phyloP scores from a whole-genome alignment of 2,797 vertebrate species.

The Protosalanx chinensis region DNA sequence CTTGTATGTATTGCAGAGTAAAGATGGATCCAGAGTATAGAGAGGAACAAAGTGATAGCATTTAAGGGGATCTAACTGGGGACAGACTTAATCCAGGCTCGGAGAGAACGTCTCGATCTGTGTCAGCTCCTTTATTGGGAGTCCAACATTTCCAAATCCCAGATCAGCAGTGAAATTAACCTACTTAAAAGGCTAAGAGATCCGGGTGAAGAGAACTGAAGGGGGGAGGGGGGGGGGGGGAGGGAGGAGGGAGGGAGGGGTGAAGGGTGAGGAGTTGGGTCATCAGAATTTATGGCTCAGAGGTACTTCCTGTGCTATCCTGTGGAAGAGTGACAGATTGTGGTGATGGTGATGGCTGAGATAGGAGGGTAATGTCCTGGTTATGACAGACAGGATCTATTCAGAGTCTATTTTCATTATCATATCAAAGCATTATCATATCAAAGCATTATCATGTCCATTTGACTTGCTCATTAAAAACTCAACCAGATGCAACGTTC shows the following conservation, averaged over 20 bases:
- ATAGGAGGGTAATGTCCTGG: slow-evolving; percentile 46
- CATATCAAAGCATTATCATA: background rate
- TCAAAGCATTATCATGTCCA: slow-evolving; percentile 48
- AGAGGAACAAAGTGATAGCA: slow-evolving; percentile 32
- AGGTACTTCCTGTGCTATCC: slow-evolving; percentile 45
- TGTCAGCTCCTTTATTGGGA: slow-evolving; percentile 67
- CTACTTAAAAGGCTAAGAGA: slow-evolving; percentile 61
- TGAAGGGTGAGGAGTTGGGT: background rate
- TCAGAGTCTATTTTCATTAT: slow-evolving; percentile 27
- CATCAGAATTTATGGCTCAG: slow-evolving; percentile 29
- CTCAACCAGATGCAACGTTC: slow-evolving; percentile 18
- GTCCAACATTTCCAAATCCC: slow-evolving; percentile 66
- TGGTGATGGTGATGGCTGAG: slow-evolving; percentile 30
- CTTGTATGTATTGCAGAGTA: background rate
- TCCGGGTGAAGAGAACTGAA: background rate
- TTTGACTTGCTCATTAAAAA: slow-evolving; percentile 24
- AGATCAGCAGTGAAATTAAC: slow-evolving; percentile 76
- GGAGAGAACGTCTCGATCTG: slow-evolving; percentile 53
- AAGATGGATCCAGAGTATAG: slow-evolving; percentile 21
- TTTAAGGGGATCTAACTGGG: slow-evolving; percentile 44
- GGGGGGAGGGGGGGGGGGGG: background rate
- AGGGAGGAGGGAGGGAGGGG: background rate
- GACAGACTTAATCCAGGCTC: slow-evolving; percentile 53
- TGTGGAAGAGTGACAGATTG: slow-evolving; percentile 54
- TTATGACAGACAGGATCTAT: slow-evolving; percentile 56